Conservation (phyloP, 2,797 vertebrate species). For the Sebastes oblongus region DNA sequence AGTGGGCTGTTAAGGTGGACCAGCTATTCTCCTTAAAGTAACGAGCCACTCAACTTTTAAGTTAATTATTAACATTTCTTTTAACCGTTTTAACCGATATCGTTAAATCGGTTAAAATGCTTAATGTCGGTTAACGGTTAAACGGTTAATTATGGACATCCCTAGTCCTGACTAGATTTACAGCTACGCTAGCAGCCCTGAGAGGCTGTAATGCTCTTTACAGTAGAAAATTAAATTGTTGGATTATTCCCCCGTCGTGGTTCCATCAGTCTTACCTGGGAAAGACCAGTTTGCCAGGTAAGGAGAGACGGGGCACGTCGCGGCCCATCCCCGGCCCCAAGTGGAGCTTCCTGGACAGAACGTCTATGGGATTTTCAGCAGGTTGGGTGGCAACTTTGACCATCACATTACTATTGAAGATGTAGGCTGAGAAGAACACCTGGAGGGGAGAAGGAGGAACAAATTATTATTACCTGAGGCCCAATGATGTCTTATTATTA, state of each 20-base stretch:
- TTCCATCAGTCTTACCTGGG: conserved; percentile 85
- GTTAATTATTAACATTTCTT: no score
- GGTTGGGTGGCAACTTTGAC: conserved; percentile 99
- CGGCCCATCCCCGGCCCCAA: conserved; percentile 94
- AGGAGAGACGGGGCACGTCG: conserved; percentile 94
- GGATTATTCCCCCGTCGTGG: not conserved
- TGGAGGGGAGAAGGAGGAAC: conserved; percentile 49
- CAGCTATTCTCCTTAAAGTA: no score
- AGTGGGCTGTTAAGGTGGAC: no score
- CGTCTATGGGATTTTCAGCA: conserved; percentile 97
- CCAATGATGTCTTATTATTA: not conserved
- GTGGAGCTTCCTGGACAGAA: conserved; percentile 97
- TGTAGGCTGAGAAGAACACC: conserved; percentile 99
- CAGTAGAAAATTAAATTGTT: no score
- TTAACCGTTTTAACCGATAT: no score
- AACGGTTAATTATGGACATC: no score
- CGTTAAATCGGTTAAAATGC: no score
- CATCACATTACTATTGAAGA: conserved; percentile 99
- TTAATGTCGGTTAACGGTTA: no score
- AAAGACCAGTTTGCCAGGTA: conserved; percentile 98
- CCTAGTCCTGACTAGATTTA: not conserved
- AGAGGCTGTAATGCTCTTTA: not conserved
- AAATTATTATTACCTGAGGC: not conserved
- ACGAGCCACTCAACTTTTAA: no score
- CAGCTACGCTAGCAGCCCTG: not conserved